A percentile compares a stretch with the other conserved stretches of the same genome.
Conservation (phyloP, 53 echinoderm and acorn worm genomes). For the Temnopleurus reevesii region DNA sequence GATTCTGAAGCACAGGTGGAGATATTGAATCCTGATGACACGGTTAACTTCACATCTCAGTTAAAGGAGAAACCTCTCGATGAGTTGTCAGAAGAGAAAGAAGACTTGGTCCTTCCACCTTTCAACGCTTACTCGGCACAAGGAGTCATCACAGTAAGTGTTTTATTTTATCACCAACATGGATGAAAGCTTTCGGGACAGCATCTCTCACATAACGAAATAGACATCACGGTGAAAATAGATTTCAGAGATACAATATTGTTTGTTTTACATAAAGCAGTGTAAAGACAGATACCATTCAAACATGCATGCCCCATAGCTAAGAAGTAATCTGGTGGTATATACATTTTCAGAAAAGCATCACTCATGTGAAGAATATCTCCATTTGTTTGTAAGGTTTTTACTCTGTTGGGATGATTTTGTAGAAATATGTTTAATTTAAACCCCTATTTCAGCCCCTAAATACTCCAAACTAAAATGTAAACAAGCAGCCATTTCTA, state of each 20-base stretch:
- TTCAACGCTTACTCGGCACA: constrained; percentile 89
- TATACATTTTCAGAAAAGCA: too few species aligned
- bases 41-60: constrained; percentile 66
- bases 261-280: background rate
- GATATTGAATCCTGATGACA: constrained; percentile 22
- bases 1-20: background rate
- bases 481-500: too few species aligned
- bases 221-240: too few species aligned
- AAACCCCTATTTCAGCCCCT: too few species aligned
- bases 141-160: constrained; percentile 72
- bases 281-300: background rate
- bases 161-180: background rate
- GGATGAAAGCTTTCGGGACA: background rate
- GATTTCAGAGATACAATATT: too few species aligned
- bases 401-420: too few species aligned
- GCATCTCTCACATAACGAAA: background rate
- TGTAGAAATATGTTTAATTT: too few species aligned
- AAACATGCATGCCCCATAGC: too few species aligned
- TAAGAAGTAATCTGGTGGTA: too few species aligned
- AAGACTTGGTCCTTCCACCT: constrained; percentile 69
- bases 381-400: too few species aligned
- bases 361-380: too few species aligned
- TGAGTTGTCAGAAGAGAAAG: constrained; percentile 52
- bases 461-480: too few species aligned
- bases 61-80: constrained; percentile 74